phyloP scores from a whole-genome alignment of 2,113 vertebrate genomes.

The Leptocoma aspasia region DNA sequence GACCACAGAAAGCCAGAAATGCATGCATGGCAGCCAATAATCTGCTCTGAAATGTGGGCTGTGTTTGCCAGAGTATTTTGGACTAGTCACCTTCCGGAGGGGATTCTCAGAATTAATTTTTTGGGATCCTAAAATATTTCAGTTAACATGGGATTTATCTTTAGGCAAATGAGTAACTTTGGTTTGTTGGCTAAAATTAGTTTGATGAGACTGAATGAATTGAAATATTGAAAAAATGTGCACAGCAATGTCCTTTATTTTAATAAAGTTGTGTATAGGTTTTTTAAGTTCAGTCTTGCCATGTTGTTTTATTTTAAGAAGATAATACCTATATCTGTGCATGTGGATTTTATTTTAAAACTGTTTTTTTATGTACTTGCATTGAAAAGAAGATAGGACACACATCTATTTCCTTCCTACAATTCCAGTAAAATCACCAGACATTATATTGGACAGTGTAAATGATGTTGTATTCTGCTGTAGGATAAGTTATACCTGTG shows the following conservation, averaged over 20 bases:
- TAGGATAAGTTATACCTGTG: not conserved
- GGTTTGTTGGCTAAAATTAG: not conserved
- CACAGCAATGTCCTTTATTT: not conserved
- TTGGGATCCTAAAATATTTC: not conserved
- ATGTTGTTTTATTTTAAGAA: not conserved
- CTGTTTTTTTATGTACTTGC: not conserved
- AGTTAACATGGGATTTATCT: not conserved
- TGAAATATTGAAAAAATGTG: not conserved
- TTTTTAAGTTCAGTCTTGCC: not conserved
- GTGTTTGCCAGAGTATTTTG: not conserved
- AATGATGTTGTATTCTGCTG: not conserved
- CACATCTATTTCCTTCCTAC: not conserved
- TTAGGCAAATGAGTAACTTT: not conserved
- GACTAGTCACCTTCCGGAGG: not conserved
- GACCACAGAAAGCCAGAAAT: not conserved
- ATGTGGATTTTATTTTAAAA: not conserved
- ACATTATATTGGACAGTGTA: not conserved
- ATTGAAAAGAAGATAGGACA: not conserved
- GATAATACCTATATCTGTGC: not conserved
- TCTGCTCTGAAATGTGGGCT: not conserved
- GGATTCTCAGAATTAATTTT: not conserved
- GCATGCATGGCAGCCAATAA: not conserved
- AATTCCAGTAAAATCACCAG: not conserved
- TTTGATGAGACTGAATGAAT: not conserved
- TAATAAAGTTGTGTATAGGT: not conserved